These are phyloP conservation scores for Tanytarsus gracilentus DNA, from an alignment of 2,888 invertebrate species.

Conservation along the genomic window DNA sequence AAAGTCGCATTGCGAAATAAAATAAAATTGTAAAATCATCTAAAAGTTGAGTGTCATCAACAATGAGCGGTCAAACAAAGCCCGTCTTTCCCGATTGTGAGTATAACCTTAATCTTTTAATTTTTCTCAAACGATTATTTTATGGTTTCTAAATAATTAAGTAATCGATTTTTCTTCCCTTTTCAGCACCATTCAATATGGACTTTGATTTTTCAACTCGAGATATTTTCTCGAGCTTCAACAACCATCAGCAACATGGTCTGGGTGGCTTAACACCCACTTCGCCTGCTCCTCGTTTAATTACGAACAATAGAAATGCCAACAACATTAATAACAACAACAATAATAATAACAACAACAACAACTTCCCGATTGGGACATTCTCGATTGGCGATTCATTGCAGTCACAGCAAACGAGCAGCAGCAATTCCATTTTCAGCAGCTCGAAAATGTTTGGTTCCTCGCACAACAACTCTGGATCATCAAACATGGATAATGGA, in stretches of 20 bases:
- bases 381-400: constrained; percentile 42
- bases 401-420: constrained; percentile 37
- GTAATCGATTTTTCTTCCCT: background rate
- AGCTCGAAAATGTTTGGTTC: constrained; percentile 14
- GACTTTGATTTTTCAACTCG: constrained; percentile 30
- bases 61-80: constrained; percentile 23
- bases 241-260: constrained; percentile 3
- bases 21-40: background rate
- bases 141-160: constrained; percentile 16
- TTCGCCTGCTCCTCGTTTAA: constrained; percentile 24
- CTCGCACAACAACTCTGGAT: background rate
- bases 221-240: constrained; percentile 25
- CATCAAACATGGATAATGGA: constrained; percentile 38
- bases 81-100: constrained; percentile 13
- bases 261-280: background rate
- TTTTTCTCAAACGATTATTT: background rate
- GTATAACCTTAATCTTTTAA: background rate
- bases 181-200: constrained; percentile 34
- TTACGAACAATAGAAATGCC: constrained; percentile 25
- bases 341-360: constrained; percentile 25
- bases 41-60: background rate
- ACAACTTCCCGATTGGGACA: constrained; percentile 39
- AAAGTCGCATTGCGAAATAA: background rate
- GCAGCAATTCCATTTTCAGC: constrained; percentile 36
- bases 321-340: too few species aligned